Percentiles rank a stretch among this genome's conserved stretches.
These are phyloP conservation scores for Chloebia gouldiae DNA, from an alignment of 2,113 vertebrate genomes.

Conservation along the genomic window DNA sequence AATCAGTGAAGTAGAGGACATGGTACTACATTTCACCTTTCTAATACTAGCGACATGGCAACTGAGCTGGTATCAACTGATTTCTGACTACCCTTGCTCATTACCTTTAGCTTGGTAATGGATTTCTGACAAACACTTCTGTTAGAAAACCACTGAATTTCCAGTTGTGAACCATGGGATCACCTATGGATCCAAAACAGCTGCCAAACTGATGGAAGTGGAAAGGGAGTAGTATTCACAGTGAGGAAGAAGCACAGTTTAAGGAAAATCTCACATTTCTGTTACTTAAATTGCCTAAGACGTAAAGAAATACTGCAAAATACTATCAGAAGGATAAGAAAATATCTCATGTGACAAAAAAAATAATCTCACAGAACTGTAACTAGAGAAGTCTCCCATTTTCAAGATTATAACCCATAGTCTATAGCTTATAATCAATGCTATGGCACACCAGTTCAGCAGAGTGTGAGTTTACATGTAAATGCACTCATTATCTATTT, in stretches of 20 bases:
- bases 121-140: background rate
- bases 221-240: background rate
- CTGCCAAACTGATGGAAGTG: background rate
- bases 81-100: background rate
- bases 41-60: fast-evolving
- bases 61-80: background rate
- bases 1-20: background rate
- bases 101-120: background rate
- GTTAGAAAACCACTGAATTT: background rate
- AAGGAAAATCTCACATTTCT: background rate
- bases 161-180: background rate
- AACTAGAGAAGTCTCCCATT: background rate
- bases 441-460: background rate
- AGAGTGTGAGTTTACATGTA: background rate
- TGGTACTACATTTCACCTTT: background rate
- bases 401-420: background rate
- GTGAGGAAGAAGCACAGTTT: background rate
- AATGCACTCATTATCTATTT: background rate
- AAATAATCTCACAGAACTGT: background rate
- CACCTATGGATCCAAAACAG: background rate
- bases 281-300: background rate
- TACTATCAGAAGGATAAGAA: background rate
- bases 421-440: background rate
- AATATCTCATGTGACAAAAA: background rate
- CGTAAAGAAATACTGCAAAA: background rate